Evolutionary conservation across 1,140 invertebrate genomes (phyloP), one percentile per base, ranked within the genome.

Genomic region (Ericerus pela): DNA sequence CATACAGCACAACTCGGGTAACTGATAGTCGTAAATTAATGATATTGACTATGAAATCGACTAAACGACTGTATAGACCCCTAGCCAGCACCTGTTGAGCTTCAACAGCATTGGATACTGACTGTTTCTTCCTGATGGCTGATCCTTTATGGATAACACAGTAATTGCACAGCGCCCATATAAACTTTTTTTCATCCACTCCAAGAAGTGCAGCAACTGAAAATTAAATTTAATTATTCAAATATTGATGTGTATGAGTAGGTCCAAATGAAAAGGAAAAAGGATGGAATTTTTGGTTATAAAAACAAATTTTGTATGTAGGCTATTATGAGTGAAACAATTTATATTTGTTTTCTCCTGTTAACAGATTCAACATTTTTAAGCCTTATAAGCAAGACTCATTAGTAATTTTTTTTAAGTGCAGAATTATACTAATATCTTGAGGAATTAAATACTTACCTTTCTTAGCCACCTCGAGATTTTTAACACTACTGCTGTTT

Each of bases 1-100:
- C 85, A 81, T 73, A 89, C 86, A 85, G 88, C 57, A 89, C 78
- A 33, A 81, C 79, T 65, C 82, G 73, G 60, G 82, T 80, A 63
- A 85, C 79, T 30, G 83, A 79, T 56, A 93, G 72, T 62, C 87
- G 85, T 28, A 77, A 73, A 68, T 93, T 94, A 55, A 93, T 81
- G 51, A 79, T 74, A 67, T 88, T 90, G 24, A 93, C 77, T 62
- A 93, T 77, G 79, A 87, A 93, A 68, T 93, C 87, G 60, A 93
- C 79, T n/a, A 93, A 65, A 62, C 88, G 77, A 53, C 78, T 77
- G 67, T 89, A 90, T 18, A 89, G 68, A 14, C 79, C 81, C 61
- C 81, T 80, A 10, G 85, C 83, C 10, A 90, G 70, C 10, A 85
- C 84, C 69, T 89, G 82, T 43, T 84, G 71, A 2, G 83, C 79